Evolutionary conservation across 2,113 vertebrate genomes (phyloP).

Genomic region (Ailuropoda melanoleuca): DNA sequence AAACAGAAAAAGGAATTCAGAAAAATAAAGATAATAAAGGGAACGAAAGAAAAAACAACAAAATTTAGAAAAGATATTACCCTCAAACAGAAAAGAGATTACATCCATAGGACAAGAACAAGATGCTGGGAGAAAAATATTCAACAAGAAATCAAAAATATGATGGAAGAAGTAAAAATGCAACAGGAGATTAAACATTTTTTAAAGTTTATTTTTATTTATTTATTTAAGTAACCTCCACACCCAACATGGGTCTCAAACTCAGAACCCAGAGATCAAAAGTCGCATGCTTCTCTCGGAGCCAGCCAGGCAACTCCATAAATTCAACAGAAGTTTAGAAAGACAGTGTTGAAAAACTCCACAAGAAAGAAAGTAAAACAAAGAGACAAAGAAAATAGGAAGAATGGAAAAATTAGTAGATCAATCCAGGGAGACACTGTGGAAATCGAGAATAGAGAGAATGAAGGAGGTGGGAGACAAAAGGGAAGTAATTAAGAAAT

Average conservation of each 20-base stretch:
- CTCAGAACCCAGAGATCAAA: background rate
- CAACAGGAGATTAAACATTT: background rate
- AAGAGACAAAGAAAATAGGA: background rate
- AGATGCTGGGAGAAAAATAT: background rate
- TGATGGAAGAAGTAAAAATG: background rate
- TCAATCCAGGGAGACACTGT: background rate
- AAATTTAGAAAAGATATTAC: background rate
- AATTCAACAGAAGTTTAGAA: slow-evolving; percentile 9
- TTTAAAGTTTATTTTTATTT: background rate
- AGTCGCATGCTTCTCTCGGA: background rate
- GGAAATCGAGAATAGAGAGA: background rate
- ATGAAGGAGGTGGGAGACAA: background rate
- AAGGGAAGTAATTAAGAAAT: background rate
- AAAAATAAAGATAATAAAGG: background rate
- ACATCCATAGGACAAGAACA: background rate
- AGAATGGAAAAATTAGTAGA: background rate
- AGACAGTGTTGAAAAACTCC: background rate
- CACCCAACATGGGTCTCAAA: background rate
- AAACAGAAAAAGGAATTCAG: background rate
- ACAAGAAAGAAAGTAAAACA: background rate
- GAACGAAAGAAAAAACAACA: background rate
- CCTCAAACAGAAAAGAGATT: background rate
- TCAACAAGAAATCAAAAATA: background rate
- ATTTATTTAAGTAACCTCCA: background rate
- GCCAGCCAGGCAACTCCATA: background rate